These are phyloP conservation scores for Rhabditoides inermis DNA, from an alignment of 2,888 invertebrate species.

Conservation along the genomic window DNA sequence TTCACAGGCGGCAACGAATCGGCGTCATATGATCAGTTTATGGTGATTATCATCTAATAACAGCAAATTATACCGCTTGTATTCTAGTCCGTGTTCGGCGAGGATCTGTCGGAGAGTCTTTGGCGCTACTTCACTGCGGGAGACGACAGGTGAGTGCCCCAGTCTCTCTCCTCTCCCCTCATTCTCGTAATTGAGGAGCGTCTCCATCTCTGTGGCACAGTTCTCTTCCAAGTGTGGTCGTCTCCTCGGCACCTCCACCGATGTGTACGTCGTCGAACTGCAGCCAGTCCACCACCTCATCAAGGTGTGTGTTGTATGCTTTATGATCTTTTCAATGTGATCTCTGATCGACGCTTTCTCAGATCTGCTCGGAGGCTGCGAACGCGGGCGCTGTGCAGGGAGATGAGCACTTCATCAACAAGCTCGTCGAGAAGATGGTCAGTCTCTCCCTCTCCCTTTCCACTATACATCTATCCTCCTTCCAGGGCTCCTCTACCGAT, in stretches of 20 bases:
- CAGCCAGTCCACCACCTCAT: constrained; percentile 29
- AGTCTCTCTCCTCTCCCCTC: constrained; percentile 5
- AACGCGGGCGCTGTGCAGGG: constrained; percentile 20
- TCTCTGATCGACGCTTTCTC: too few species aligned
- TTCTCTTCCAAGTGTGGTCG: constrained; percentile 10
- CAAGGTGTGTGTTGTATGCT: too few species aligned
- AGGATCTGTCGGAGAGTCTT: constrained; percentile 21
- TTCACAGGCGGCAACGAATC: background rate
- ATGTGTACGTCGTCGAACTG: constrained; percentile 24
- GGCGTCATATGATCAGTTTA: too few species aligned
- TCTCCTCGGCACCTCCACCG: constrained; percentile 12
- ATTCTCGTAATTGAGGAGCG: too few species aligned
- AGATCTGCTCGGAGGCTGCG: constrained; percentile 33
- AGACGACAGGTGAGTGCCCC: constrained; percentile 5
- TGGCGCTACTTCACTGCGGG: constrained; percentile 17
- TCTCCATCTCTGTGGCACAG: too few species aligned
- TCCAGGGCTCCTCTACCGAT: constrained; percentile 3
- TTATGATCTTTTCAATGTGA: too few species aligned
- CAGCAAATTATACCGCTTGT: background rate
- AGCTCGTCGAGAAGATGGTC: constrained; percentile 24
- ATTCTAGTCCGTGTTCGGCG: constrained; percentile 15
- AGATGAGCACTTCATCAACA: constrained; percentile 24
- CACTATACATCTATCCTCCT: background rate
- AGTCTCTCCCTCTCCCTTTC: background rate
- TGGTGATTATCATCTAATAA: too few species aligned